phyloP scores from a whole-genome alignment of 2,113 vertebrate species.

The Scolopax mira region DNA sequence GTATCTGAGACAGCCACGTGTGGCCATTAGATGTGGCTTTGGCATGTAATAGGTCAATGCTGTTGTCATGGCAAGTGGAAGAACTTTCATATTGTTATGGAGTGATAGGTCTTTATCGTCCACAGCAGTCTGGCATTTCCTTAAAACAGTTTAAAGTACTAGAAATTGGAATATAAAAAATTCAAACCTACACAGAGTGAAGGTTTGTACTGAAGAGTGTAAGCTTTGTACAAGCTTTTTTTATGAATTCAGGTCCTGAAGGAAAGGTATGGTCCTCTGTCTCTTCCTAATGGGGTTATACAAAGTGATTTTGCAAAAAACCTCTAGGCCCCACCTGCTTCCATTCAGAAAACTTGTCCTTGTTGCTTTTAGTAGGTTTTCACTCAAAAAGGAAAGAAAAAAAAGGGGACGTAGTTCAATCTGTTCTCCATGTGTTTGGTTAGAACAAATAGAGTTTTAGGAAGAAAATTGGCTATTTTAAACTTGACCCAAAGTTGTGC shows the following conservation, averaged over 20 bases:
- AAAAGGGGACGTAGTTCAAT: not conserved
- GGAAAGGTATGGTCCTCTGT: not conserved
- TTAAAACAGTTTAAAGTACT: not conserved
- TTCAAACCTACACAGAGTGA: no score
- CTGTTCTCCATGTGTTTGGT: not conserved
- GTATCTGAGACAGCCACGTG: not conserved
- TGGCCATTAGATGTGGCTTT: not conserved
- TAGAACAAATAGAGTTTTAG: not conserved
- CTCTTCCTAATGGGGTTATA: not conserved
- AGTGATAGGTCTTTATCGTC: not conserved
- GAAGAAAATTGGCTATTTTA: not conserved
- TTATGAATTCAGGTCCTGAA: not conserved
- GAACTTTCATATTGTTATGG: not conserved
- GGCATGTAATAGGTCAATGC: not conserved
- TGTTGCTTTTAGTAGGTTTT: not conserved
- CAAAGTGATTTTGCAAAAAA: not conserved
- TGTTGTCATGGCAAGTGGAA: fast-evolving
- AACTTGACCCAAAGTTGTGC: not conserved
- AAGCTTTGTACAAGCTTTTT: not conserved
- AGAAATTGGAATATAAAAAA: not conserved
- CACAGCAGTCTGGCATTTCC: not conserved
- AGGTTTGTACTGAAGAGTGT: not conserved
- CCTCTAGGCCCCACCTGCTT: not conserved
- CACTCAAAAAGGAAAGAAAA: not conserved
- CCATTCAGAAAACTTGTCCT: not conserved